phyloP scores from a whole-genome alignment of 2,113 vertebrate species.

The Felis chaus region DNA sequence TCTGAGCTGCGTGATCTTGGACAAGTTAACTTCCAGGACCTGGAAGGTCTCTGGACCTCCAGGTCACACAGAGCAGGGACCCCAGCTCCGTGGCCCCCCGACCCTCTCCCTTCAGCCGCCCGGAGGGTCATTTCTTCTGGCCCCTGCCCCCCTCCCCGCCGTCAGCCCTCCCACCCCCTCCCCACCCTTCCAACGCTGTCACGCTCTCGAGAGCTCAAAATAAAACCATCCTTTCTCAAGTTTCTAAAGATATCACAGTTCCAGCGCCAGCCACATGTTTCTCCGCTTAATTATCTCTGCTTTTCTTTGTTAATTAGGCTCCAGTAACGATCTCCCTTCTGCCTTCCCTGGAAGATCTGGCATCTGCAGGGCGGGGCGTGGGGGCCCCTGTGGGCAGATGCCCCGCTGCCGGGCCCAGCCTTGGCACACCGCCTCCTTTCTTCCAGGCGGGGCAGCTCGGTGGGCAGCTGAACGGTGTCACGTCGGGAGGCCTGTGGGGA shows the following conservation, averaged over 20 bases:
- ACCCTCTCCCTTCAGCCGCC: not conserved
- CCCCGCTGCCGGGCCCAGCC: not conserved
- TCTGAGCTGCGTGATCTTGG: not conserved
- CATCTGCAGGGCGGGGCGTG: slow-evolving; percentile 16
- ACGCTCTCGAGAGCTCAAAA: slow-evolving; percentile 50
- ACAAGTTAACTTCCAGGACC: not conserved
- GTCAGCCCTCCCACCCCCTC: not conserved
- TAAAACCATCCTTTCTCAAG: not conserved
- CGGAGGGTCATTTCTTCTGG: not conserved
- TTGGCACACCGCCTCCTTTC: not conserved
- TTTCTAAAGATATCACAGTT: slow-evolving; percentile 20
- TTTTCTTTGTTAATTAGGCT: slow-evolving; percentile 59
- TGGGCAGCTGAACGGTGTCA: rapidly evolving
- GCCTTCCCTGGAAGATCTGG: not conserved
- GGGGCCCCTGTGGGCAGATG: not conserved
- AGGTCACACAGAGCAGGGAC: not conserved
- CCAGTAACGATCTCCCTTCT: not conserved
- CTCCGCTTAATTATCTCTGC: slow-evolving; percentile 59
- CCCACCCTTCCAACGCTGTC: not conserved
- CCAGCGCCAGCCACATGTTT: slow-evolving; percentile 13
- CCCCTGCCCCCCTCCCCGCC: not conserved
- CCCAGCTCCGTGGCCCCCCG: rapidly evolving
- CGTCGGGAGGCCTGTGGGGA: not conserved
- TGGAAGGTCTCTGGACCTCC: not conserved
- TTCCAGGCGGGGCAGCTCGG: not conserved